Conservation (phyloP, 2,113 vertebrate genomes). For the Tympanuchus pallidicinctus region DNA sequence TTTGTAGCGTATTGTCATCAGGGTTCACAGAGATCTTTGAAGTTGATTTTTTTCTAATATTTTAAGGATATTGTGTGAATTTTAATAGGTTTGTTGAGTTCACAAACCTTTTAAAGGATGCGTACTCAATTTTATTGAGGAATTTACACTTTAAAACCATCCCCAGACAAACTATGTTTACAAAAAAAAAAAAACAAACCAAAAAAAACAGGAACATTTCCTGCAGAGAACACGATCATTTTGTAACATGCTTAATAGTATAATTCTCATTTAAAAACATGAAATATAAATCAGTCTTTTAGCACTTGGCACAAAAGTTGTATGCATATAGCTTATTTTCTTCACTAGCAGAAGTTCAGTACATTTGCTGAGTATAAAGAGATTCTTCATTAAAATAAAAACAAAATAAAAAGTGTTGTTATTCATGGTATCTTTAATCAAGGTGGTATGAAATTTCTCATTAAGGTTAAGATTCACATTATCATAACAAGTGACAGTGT, state of each 20-base stretch:
- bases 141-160: neutral
- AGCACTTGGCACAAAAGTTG: conserved; percentile 25
- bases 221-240: neutral
- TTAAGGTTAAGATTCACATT: conserved; percentile 27
- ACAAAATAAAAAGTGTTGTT: neutral
- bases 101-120: neutral
- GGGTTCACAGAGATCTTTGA: neutral
- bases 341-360: neutral
- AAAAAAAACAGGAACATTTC: neutral
- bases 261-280: conserved; percentile 33
- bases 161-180: neutral
- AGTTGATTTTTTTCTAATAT: neutral
- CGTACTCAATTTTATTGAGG: neutral
- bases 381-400: conserved; percentile 13
- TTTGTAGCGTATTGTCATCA: neutral
- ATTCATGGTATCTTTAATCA: neutral
- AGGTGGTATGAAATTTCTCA: conserved; percentile 27
- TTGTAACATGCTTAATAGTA: neutral
- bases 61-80: neutral
- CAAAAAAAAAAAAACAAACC: neutral
- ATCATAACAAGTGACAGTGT: conserved; percentile 9
- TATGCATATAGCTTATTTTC: neutral
- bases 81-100: neutral
- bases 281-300: conserved; percentile 30
- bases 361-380: neutral